Evolutionary conservation across 2,113 vertebrate species (phyloP).

Genomic region (Dromiciops gliroides): DNA sequence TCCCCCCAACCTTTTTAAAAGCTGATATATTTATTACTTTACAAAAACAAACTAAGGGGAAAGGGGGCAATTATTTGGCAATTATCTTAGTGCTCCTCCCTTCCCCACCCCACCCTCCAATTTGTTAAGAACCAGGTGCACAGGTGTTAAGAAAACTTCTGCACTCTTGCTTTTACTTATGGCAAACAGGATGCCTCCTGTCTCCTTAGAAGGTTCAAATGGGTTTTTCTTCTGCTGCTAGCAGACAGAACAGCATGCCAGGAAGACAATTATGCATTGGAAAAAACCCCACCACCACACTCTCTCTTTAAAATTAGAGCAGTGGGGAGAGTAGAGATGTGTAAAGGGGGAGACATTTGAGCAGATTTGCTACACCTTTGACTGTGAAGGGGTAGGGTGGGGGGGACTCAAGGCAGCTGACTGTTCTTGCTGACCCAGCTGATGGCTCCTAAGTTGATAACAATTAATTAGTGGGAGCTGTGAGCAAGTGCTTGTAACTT

Average conservation of each 20-base stretch:
- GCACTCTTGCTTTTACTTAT: background rate
- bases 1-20: background rate
- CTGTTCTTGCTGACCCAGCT: background rate
- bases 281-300: background rate
- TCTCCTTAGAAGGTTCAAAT: background rate
- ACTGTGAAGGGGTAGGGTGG: no score
- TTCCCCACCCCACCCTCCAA: background rate
- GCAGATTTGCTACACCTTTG: background rate
- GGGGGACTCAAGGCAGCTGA: background rate
- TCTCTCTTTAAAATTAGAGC: background rate
- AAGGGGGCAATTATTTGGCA: background rate
- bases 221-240: background rate
- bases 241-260: background rate
- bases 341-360: background rate
- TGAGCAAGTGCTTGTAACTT: background rate
- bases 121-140: background rate
- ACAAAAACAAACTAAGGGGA: background rate
- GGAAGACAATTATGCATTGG: background rate
- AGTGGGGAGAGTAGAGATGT: background rate
- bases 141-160: background rate
- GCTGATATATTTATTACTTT: background rate
- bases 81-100: background rate
- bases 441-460: background rate
- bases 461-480: background rate
- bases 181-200: background rate